Conservation (phyloP, 2,888 invertebrate genomes). For the Exephanes ischioxanthus region DNA sequence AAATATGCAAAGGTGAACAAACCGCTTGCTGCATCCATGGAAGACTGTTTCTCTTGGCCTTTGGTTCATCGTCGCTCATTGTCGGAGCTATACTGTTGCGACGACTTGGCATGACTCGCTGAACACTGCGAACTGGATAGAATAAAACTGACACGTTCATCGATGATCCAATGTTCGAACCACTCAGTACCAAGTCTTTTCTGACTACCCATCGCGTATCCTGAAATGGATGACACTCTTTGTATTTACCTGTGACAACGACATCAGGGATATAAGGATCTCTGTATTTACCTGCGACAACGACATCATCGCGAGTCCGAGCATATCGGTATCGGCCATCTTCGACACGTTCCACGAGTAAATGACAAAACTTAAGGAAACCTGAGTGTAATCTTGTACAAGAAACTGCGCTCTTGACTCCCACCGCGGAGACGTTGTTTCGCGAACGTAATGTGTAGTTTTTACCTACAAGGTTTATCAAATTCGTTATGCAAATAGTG, state of each 20-base stretch:
- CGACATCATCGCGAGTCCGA: slow-evolving; percentile 85
- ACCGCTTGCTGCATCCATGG: slow-evolving; percentile 85
- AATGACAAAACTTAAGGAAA: slow-evolving; percentile 85
- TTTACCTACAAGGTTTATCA: slow-evolving; percentile 83
- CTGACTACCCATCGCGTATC: slow-evolving; percentile 79
- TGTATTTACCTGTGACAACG: slow-evolving; percentile 83
- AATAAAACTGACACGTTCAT: slow-evolving; percentile 86
- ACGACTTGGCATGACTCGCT: slow-evolving; percentile 77
- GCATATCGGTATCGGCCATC: slow-evolving; percentile 85
- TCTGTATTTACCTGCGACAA: slow-evolving; percentile 83
- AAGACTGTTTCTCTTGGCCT: slow-evolving; percentile 81
- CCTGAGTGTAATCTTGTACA: slow-evolving; percentile 86
- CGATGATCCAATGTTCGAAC: slow-evolving; percentile 79
- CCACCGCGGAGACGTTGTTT: slow-evolving; percentile 85
- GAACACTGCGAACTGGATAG: slow-evolving; percentile 84
- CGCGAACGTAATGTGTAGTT: slow-evolving; percentile 85
- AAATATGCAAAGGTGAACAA: slow-evolving; percentile 56
- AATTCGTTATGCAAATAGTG: neutral
- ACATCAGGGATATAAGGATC: slow-evolving; percentile 73
- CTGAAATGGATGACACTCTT: slow-evolving; percentile 66
- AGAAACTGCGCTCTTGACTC: slow-evolving; percentile 86
- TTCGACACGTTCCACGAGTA: slow-evolving; percentile 86
- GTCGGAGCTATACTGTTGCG: slow-evolving; percentile 77
- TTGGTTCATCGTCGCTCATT: slow-evolving; percentile 78
- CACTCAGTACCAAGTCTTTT: slow-evolving; percentile 79